Percentiles rank a stretch among this genome's conserved stretches.
Conservation (phyloP, 2,888 invertebrate species). For the Hemicrepidius hirtus region DNA sequence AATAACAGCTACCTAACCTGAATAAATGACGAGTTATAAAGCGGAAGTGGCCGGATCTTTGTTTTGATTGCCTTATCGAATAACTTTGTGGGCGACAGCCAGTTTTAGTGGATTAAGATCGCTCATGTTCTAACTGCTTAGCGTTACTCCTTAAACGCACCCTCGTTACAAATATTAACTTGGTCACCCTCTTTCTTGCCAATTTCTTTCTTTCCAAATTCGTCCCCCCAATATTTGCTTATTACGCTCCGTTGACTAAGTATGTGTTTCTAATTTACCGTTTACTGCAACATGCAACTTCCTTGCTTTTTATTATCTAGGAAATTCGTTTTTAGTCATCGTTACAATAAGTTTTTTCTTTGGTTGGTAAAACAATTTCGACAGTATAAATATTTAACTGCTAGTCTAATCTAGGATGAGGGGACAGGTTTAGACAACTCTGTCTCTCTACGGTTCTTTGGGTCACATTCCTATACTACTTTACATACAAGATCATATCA, state of each 20-base stretch:
- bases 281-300: constrained; percentile 18
- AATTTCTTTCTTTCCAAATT: constrained; percentile 23
- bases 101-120: constrained; percentile 44
- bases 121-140: constrained; percentile 42
- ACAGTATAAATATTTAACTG: neutral
- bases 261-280: constrained; percentile 38
- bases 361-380: no score
- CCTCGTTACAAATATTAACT: constrained; percentile 43
- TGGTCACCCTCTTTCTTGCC: constrained; percentile 15
- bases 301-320: neutral
- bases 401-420: constrained; percentile 9
- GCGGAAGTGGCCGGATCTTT: constrained; percentile 45
- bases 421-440: constrained; percentile 10
- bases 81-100: constrained; percentile 44
- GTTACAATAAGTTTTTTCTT: neutral
- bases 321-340: neutral
- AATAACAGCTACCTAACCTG: constrained; percentile 45
- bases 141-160: constrained; percentile 42
- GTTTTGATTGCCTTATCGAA: constrained; percentile 47
- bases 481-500: constrained; percentile 15
- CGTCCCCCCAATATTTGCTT: constrained; percentile 43
- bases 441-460: neutral
- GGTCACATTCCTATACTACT: constrained; percentile 6
- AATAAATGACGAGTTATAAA: constrained; percentile 46
- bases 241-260: constrained; percentile 44